Base-by-base conservation (phyloP, 2,797 vertebrate genomes). In the Anniella stebbinsi region DNA sequence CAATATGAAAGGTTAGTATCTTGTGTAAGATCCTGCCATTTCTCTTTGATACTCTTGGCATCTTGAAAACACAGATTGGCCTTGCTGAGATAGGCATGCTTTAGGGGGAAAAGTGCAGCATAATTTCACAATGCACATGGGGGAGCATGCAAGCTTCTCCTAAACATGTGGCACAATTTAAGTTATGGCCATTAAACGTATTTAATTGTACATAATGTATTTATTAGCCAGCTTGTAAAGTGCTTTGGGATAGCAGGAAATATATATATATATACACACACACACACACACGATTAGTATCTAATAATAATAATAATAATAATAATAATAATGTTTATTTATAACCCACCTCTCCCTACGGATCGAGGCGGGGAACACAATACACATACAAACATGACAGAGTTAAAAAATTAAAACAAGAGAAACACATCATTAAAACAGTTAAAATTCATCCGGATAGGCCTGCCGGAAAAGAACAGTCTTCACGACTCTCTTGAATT, bases 201-300 rank as follows among this genome's bases (percentile, higher is more conserved):
- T 33, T 17, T 72, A 85, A 72, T 57, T 85, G 84, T 72, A 45
- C 67, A 54, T 72, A 66, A 63, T 63, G 60, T 63, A 63, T 63
- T 63, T 63, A 80, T 90, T 90, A 89, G 66, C 86, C 91, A 78
- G 85, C 85, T 89, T 94, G 36, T 78, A 67, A 91, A 80, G 80
- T n/a, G 80, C 75, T 91, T 73, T 73, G 51, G n/a, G 76, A 77
- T 92, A 8, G 86, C 48, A 91, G 41, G 1, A 88, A 91, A 80
- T 91, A 63, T 2, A 23, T 69, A 78, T 80, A 91, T 9, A 51
- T n/a, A n/a, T n/a, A n/a, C n/a, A n/a, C n/a, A n/a, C n/a, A 91
- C 90, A 38, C 60, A 45, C n/a, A 45, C 91, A 80, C 87, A 91
- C 76, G 51, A 57, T 60, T 60, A 60, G 80, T 81, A n/a, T 57